Base-by-base conservation (phyloP, 2,113 vertebrate species). In the Myotis lucifugus region DNA sequence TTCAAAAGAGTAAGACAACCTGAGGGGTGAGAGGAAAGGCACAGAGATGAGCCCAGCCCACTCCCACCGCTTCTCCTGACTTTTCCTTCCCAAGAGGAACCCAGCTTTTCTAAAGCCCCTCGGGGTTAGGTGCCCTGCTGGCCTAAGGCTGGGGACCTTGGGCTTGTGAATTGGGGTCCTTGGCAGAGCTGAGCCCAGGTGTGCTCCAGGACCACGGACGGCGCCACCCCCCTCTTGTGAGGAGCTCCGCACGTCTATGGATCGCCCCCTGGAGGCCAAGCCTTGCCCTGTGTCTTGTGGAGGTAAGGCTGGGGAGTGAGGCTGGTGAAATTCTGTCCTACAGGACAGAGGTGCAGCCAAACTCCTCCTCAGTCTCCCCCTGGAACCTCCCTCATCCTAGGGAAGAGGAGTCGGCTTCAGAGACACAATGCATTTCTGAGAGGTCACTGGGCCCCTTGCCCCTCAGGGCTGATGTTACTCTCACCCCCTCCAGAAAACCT, bases 201-300 rank as follows among this genome's bases (percentile, higher is more conserved):
- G 56, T 8, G 34, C 8, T 82, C 50, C 37, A 93, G 95, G 2
- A 96, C 93, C 85, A 76, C 8, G 79, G 96, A 97, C 67, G 95
- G 79, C 10, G 23, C 37, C 73, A 25, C 6, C 7, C 6, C 7
- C 10, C 1, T 5, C 8, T 0, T 3, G 0, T 0, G 0, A 10
- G 42, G 13, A 1, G 19, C 14, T 12, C 8, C 18, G 2, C 6
- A 2, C 17, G 27, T 29, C 42, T 3, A 2, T 25, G n/a, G 66
- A 66, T 59, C 29, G n/a, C 79, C 84, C 66, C 52, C 67, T 97
- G 52, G 67, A 34, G 90, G 48, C 32, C 76, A 15, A 72, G 14
- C 17, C 32, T 61, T 14, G 37, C 5, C 37, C 8, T 81, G 34
- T n/a, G 27, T 64, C 27, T 2, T 12, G 40, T 4, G 19, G 25